phyloP scores from a whole-genome alignment of 2,113 vertebrate genomes.

The Ondatra zibethicus region DNA sequence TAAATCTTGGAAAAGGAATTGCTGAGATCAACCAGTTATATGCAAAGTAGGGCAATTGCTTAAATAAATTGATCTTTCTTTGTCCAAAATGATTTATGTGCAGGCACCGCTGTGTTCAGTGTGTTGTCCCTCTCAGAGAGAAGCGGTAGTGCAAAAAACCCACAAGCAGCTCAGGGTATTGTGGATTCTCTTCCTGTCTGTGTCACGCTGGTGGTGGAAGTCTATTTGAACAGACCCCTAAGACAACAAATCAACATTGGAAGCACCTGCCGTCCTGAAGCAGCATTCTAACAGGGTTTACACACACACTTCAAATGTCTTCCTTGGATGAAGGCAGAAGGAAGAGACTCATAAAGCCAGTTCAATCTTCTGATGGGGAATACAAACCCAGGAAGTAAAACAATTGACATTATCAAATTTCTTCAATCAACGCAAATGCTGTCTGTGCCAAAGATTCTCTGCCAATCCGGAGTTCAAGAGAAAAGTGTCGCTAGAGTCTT shows the following conservation, averaged over 20 bases:
- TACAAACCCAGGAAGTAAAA: conserved; percentile 13
- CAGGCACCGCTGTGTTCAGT: neutral
- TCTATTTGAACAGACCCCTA: conserved; percentile 4
- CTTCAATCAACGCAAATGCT: neutral
- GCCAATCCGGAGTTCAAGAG: neutral
- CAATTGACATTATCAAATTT: neutral
- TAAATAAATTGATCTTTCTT: conserved; percentile 61
- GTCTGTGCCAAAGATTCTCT: conserved; percentile 33
- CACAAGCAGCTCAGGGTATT: neutral
- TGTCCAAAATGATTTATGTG: conserved; percentile 9
- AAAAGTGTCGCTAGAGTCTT: neutral
- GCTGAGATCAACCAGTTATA: conserved; percentile 48
- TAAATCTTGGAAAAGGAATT: neutral
- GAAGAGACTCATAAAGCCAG: conserved; percentile 67
- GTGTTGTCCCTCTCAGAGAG: neutral
- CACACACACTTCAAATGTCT: neutral
- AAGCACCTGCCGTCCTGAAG: neutral
- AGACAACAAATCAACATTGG: conserved; percentile 27
- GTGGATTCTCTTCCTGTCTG: neutral
- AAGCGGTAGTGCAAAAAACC: neutral
- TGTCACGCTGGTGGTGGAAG: too few species aligned
- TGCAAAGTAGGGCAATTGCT: conserved; percentile 37
- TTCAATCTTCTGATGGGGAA: conserved; percentile 70
- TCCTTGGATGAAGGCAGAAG: conserved; percentile 61
- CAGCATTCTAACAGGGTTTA: neutral